A percentile compares a stretch with the other conserved stretches of the same genome.
These are phyloP conservation scores for Lasioglossum oenotherae DNA, from an alignment of 2,888 invertebrate genomes.

Conservation along the genomic window DNA sequence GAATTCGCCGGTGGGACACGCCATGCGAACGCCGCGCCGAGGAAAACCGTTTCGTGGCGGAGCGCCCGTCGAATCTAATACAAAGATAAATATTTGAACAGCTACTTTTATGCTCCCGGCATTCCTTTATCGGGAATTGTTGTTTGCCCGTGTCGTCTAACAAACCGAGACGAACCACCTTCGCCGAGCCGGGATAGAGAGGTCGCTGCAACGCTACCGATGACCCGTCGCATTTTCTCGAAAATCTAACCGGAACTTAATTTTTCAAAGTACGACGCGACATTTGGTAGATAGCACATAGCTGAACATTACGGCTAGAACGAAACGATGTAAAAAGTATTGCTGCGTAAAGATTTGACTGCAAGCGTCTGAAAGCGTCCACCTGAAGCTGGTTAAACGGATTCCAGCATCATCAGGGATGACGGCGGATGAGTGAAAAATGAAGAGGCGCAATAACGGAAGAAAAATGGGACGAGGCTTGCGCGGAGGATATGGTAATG, in stretches of 20 bases:
- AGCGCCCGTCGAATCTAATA: not conserved
- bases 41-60: conserved; percentile 5
- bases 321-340: not conserved
- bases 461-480: conserved; percentile 45
- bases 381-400: not conserved
- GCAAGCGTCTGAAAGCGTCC: not conserved
- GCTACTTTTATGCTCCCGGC: not conserved
- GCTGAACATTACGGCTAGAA: not conserved
- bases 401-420: not conserved
- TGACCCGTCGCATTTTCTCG: not conserved
- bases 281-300: too few relatives aligned
- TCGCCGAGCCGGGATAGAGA: not conserved
- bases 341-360: not conserved
- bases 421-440: conserved; percentile 49
- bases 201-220: not conserved
- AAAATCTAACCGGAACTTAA: too few relatives aligned
- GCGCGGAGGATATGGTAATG: conserved; percentile 48
- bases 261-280: not conserved
- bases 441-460: conserved; percentile 41
- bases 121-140: conserved; percentile 7
- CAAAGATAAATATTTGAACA: conserved; percentile 19
- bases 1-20: conserved; percentile 48
- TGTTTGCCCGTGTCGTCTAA: not conserved
- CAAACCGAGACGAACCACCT: not conserved
- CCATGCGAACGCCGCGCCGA: not conserved